Base-by-base conservation (phyloP, 2,113 vertebrate genomes). In the Myotis yumanensis region DNA sequence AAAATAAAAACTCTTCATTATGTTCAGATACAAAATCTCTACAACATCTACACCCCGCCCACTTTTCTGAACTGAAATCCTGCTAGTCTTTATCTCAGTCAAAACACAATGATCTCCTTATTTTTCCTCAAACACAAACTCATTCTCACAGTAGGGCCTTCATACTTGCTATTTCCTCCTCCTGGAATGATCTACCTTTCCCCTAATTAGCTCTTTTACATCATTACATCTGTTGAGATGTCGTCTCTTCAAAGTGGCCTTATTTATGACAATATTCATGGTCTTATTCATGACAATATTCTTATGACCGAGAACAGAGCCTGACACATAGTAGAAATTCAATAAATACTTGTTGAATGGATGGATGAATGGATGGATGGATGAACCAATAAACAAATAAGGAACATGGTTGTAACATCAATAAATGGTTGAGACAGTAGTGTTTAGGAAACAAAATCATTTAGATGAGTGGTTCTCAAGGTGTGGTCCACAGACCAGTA, bases 211-310 rank as follows among this genome's bases (percentile, higher is more conserved):
- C 23, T 69, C 18, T 62, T 72, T 79, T 30, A 52, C 23, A 72
- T n/a, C 71, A 40, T 72, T 64, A 43, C 3, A 7, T 69, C 35
- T 40, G 7, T 30, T 87, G 28, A 88, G 23, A 80, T 46, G n/a
- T 43, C 20, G 43, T 64, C 8, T 93, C 9, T 86, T 85, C 57
- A 84, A 16, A 85, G 11, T 43, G 16, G 40, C 83, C 80, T 82
- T 84, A 28, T 87, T 94, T 17, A 23, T 80, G 22, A 91, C 54
- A 89, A 48, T 54, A 91, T 54, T 71, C 30, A n/a, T 43, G 16
- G 40, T 86, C 80, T 82, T 84, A 28, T 87, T 94, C 22, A 23
- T 80, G 22, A 91, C 54, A 89, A 48, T 54, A 91, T 54, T 71
- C 30, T 86, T 12, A 32, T 54, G 28, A 86, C 52, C 8, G n/a